phyloP scores from a whole-genome alignment of 2,797 vertebrate genomes.

The Pseudotriccus pelzelni region DNA sequence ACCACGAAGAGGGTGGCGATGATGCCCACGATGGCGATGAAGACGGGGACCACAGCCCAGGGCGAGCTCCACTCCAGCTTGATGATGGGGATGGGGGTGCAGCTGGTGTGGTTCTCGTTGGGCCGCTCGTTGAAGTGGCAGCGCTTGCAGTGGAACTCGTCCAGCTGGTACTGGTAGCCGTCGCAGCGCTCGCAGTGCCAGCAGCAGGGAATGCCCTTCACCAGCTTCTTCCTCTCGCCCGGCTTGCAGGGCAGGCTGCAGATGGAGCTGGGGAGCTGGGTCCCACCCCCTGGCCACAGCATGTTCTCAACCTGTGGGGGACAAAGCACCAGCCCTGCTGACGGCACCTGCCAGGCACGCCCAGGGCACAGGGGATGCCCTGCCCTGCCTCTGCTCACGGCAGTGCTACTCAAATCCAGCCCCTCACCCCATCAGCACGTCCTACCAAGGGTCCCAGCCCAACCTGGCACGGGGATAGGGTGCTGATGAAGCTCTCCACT shows the following conservation, averaged over 20 bases:
- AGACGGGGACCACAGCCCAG: slow-evolving; percentile 92
- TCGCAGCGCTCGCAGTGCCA: slow-evolving; percentile 97
- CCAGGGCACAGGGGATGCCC: background rate
- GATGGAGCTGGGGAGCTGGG: slow-evolving; percentile 87
- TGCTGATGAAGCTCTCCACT: background rate
- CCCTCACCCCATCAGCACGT: background rate
- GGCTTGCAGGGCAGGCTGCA: slow-evolving; percentile 93
- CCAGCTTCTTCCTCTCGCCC: slow-evolving; percentile 91
- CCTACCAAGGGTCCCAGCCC: background rate
- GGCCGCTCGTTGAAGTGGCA: slow-evolving; percentile 91
- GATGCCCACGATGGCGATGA: slow-evolving; percentile 90
- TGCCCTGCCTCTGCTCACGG: background rate
- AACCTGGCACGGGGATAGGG: background rate
- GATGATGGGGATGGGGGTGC: slow-evolving; percentile 90
- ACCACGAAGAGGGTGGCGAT: slow-evolving; percentile 91
- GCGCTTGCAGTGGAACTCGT: slow-evolving; percentile 91
- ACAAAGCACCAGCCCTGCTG: background rate
- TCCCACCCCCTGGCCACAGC: slow-evolving; percentile 86
- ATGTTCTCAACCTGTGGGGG: slow-evolving; percentile 82
- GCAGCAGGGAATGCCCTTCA: slow-evolving; percentile 95
- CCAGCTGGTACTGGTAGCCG: slow-evolving; percentile 93
- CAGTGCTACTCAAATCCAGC: fast-evolving
- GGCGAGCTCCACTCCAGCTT: slow-evolving; percentile 95
- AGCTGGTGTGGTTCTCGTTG: slow-evolving; percentile 91
- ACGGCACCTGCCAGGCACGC: fast-evolving